Evolutionary conservation across 2,888 invertebrate species (phyloP).

Genomic region (Pomacea canaliculata): DNA sequence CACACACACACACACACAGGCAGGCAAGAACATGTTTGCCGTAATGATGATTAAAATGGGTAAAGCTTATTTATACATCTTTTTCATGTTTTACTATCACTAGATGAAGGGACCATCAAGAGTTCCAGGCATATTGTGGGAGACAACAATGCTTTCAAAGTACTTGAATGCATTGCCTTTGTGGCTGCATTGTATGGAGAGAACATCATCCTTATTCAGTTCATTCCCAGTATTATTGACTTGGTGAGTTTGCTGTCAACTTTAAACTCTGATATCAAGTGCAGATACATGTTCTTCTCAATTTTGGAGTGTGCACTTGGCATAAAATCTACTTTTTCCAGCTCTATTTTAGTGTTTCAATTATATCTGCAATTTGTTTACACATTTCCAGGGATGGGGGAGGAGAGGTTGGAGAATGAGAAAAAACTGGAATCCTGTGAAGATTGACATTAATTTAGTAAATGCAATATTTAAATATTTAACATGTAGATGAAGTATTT

Average conservation of each 20-base stretch:
- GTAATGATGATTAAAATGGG: not conserved
- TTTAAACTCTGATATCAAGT: not conserved
- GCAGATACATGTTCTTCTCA: no score
- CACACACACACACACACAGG: not conserved
- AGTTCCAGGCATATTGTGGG: conserved; percentile 72
- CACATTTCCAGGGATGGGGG: no score
- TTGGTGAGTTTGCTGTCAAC: conserved; percentile 52
- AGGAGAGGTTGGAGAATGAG: no score
- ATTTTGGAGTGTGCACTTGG: no score
- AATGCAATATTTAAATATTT: not conserved
- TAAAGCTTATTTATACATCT: no score
- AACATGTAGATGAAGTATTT: not conserved
- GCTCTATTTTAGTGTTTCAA: no score
- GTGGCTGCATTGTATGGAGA: conserved; percentile 77
- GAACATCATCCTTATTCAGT: conserved; percentile 68
- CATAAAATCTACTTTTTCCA: no score
- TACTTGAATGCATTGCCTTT: conserved; percentile 90
- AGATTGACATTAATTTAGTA: not conserved
- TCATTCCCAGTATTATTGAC: conserved; percentile 64
- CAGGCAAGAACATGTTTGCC: not conserved
- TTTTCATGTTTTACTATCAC: no score
- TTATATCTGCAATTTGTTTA: no score
- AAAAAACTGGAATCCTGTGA: no score
- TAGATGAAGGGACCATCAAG: conserved; percentile 35
- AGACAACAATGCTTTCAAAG: conserved; percentile 86